phyloP scores from a whole-genome alignment of 92 coral and sea anemone genomes.

The Porites divaricata region DNA sequence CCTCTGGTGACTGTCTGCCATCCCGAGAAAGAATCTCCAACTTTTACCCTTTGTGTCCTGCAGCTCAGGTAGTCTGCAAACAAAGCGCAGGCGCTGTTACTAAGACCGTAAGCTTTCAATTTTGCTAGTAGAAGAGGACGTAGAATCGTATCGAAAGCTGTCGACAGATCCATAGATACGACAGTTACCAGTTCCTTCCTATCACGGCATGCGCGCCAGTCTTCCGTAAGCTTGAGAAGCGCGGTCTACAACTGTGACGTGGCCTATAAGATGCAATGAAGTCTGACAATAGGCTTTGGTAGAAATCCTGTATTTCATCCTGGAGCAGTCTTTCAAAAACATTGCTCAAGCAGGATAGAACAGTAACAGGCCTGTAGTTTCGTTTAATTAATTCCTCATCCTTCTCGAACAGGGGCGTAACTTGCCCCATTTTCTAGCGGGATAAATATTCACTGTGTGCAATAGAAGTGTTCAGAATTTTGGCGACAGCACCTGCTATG shows the following conservation, averaged over 20 bases:
- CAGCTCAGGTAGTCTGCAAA: conserved; percentile 19
- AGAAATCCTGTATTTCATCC: conserved; percentile 37
- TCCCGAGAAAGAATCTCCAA: not conserved
- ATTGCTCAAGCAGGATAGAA: conserved; percentile 56
- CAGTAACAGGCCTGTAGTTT: conserved; percentile 65
- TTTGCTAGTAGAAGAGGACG: conserved; percentile 45
- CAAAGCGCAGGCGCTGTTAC: conserved; percentile 1
- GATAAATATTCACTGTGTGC: conserved; percentile 51
- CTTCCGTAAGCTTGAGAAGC: conserved; percentile 46
- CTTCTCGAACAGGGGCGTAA: no score
- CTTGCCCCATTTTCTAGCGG: conserved; percentile 70
- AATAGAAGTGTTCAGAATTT: conserved; percentile 54
- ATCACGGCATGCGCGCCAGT: conserved; percentile 44
- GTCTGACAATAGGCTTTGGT: conserved; percentile 32
- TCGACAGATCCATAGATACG: conserved; percentile 59
- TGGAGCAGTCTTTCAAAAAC: conserved; percentile 53
- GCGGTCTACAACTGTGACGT: conserved; percentile 49
- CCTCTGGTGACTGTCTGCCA: no score
- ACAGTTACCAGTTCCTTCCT: conserved; percentile 36
- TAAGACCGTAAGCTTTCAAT: conserved; percentile 34
- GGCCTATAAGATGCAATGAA: conserved; percentile 51
- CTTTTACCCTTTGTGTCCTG: conserved; percentile 47
- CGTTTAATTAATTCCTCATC: not conserved
- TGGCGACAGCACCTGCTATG: conserved; percentile 61
- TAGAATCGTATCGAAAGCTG: conserved; percentile 54